Evolutionary conservation across 2,888 invertebrate species (phyloP).

Genomic region (Caenorhabditis panamensis): DNA sequence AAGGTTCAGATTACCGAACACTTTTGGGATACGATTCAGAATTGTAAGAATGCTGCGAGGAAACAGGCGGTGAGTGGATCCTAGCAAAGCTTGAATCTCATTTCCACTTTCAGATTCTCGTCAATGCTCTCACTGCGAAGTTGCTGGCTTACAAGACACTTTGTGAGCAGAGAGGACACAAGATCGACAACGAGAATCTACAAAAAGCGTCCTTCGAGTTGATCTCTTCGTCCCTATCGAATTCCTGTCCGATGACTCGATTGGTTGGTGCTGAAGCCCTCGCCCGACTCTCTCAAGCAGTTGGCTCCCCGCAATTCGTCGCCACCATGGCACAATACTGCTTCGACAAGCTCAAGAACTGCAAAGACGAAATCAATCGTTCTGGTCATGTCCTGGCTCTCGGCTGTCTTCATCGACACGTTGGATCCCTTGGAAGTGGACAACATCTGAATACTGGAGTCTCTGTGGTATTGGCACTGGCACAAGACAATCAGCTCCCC

Average conservation of each 20-base stretch:
- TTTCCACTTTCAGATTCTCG: slow-evolving; percentile 84
- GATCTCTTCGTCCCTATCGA: slow-evolving; percentile 83
- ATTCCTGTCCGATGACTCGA: slow-evolving; percentile 86
- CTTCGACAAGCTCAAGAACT: slow-evolving; percentile 87
- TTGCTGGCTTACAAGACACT: slow-evolving; percentile 88
- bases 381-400: slow-evolving; percentile 92
- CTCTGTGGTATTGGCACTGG: slow-evolving; percentile 92
- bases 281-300: slow-evolving; percentile 93
- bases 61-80: slow-evolving; percentile 61
- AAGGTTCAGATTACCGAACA: slow-evolving; percentile 95
- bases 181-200: slow-evolving; percentile 71
- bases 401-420: slow-evolving; percentile 90
- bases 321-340: slow-evolving; percentile 92
- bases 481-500: slow-evolving; percentile 93
- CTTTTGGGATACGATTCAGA: slow-evolving; percentile 91
- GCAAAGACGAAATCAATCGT: slow-evolving; percentile 90
- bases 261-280: slow-evolving; percentile 96
- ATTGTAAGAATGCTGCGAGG: slow-evolving; percentile 63
- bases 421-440: slow-evolving; percentile 92
- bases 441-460: slow-evolving; percentile 95
- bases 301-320: slow-evolving; percentile 89
- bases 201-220: slow-evolving; percentile 81
- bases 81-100: not conserved
- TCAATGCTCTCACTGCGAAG: slow-evolving; percentile 95
- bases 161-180: slow-evolving; percentile 66